Conservation (phyloP, 2,888 invertebrate species). For the Leptinotarsa tumamoca region DNA sequence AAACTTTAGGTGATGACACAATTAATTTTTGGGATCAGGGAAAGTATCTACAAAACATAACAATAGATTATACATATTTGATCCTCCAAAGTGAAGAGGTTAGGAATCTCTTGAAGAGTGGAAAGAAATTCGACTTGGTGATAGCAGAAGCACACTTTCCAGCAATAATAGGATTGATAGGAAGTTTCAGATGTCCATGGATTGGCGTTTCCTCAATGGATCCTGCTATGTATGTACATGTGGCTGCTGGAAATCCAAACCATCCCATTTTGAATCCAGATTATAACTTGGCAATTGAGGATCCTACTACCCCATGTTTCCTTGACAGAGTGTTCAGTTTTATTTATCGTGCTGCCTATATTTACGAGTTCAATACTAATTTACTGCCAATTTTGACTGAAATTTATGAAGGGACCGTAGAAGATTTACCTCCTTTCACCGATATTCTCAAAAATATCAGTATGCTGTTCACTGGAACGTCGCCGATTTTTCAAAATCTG, state of each 20-base stretch:
- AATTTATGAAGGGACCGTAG: conserved; percentile 50
- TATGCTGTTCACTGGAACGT: conserved; percentile 59
- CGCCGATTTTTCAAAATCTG: conserved; percentile 58
- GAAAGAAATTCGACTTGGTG: conserved; percentile 56
- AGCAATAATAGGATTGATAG: conserved; percentile 50
- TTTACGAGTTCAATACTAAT: conserved; percentile 22
- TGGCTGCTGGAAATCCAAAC: conserved; percentile 58
- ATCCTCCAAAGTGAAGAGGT: conserved; percentile 21
- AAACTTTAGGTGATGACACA: conserved; percentile 27
- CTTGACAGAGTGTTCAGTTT: conserved; percentile 54
- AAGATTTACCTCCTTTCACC: conserved; percentile 49
- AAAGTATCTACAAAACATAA: conserved; percentile 3
- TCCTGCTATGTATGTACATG: conserved; percentile 52
- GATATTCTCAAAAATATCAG: conserved; percentile 57
- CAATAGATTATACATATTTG: conserved; percentile 8
- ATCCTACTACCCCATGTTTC: conserved; percentile 50
- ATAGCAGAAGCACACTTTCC: conserved; percentile 57
- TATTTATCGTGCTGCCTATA: conserved; percentile 32
- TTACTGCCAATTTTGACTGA: conserved; percentile 12
- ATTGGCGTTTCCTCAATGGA: conserved; percentile 60
- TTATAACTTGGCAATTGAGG: conserved; percentile 49
- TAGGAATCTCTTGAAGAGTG: conserved; percentile 48
- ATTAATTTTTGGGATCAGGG: conserved; percentile 24
- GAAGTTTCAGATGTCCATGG: conserved; percentile 58
- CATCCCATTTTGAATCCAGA: conserved; percentile 61